Percentiles rank a stretch among this genome's conserved stretches.
Conservation (phyloP, 2,888 invertebrate species). For the Amblyteles armatorius region DNA sequence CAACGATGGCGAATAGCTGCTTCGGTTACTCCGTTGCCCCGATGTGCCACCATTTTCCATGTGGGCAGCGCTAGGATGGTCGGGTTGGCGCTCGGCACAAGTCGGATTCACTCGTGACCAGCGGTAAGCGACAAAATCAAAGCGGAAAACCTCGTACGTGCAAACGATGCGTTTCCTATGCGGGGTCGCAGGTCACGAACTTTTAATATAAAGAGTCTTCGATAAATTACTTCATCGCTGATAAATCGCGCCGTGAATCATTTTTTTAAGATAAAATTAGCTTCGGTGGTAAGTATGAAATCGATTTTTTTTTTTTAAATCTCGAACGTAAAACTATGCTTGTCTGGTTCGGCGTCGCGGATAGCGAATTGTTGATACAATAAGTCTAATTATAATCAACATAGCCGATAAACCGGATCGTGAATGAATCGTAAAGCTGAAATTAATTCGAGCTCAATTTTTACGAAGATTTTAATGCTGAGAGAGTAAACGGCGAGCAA, state of each 20-base stretch:
- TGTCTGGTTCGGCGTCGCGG: neutral
- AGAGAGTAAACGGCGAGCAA: neutral
- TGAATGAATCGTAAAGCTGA: neutral
- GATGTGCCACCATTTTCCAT: conserved; percentile 81
- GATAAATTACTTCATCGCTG: neutral
- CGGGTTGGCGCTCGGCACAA: conserved; percentile 71
- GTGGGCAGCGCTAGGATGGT: conserved; percentile 71
- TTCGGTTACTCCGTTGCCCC: conserved; percentile 75
- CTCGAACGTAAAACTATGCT: neutral
- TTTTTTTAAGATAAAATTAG: neutral
- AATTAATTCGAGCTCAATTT: neutral
- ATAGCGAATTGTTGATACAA: neutral
- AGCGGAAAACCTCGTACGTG: neutral
- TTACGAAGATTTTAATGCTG: neutral
- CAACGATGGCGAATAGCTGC: conserved; percentile 82
- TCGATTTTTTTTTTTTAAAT: neutral
- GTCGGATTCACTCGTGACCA: conserved; percentile 68
- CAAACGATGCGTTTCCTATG: neutral
- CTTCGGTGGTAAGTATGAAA: neutral
- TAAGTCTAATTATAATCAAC: neutral
- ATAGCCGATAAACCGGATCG: neutral
- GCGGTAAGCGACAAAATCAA: conserved; percentile 32
- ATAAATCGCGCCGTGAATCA: neutral
- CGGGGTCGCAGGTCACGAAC: neutral
- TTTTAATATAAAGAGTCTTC: neutral